These are phyloP conservation scores for Pachyseris speciosa DNA, from an alignment of 64 coral and sea anemone genomes.

Conservation along the genomic window DNA sequence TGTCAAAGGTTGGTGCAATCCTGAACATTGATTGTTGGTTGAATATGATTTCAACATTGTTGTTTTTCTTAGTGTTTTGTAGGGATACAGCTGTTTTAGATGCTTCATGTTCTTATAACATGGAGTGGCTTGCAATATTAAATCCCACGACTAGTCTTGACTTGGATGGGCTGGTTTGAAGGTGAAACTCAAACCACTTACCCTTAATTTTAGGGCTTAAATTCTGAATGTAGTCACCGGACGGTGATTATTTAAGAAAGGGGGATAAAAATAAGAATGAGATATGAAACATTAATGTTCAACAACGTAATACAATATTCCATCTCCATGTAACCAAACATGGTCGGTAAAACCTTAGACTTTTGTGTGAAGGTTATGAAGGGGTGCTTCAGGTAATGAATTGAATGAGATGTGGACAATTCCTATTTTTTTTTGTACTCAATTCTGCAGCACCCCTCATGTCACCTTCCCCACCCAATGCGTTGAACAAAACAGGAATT, in stretches of 20 bases:
- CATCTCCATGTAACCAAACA: too few species aligned
- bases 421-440: neutral
- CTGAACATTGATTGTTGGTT: constrained; percentile 13
- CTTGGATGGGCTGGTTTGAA: constrained; percentile 52
- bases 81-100: constrained; percentile 62
- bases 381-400: too few species aligned
- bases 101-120: constrained; percentile 56
- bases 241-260: neutral
- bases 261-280: neutral
- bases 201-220: constrained; percentile 3
- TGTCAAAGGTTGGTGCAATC: constrained; percentile 15
- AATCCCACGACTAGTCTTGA: constrained; percentile 66
- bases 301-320: neutral
- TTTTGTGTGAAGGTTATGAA: too few species aligned
- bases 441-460: neutral
- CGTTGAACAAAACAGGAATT: neutral
- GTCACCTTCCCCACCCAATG: neutral
- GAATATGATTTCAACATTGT: constrained; percentile 16
- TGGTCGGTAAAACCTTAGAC: too few species aligned
- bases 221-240: constrained; percentile 39
- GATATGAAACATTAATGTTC: neutral
- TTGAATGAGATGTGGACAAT: too few species aligned
- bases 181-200: constrained; percentile 55
- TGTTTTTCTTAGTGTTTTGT: constrained; percentile 24
- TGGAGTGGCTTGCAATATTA: too few species aligned